Percentiles rank a stretch among this genome's conserved stretches.
These are phyloP conservation scores for Trissolcus brochymenae DNA, from an alignment of 2,888 invertebrate genomes.

Conservation along the genomic window DNA sequence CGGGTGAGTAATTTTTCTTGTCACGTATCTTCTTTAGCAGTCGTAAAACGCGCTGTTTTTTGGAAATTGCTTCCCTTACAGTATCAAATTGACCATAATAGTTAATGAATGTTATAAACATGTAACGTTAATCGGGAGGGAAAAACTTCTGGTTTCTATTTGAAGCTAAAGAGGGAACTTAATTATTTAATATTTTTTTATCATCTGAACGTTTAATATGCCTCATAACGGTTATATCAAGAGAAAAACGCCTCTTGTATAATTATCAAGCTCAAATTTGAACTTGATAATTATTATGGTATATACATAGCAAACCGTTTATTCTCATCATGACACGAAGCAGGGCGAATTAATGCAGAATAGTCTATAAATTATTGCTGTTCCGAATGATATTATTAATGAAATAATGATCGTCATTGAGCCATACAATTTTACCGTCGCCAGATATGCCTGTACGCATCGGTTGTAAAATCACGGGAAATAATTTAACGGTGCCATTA, in stretches of 20 bases:
- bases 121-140: constrained; percentile 5
- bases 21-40: constrained; percentile 29
- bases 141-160: constrained; percentile 14
- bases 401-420: constrained; percentile 21
- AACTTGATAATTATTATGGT: too few species aligned
- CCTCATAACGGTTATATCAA: constrained; percentile 5
- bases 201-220: constrained; percentile 12
- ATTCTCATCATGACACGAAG: constrained; percentile 18
- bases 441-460: constrained; percentile 11
- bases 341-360: constrained; percentile 23
- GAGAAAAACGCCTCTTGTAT: constrained; percentile 11
- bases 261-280: constrained; percentile 19
- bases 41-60: constrained; percentile 34
- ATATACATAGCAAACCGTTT: too few species aligned
- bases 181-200: constrained; percentile 17
- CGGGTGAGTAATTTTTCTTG: constrained; percentile 42
- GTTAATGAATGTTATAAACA: constrained; percentile 31
- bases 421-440: constrained; percentile 32
- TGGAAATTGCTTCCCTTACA: constrained; percentile 24
- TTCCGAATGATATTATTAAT: constrained; percentile 16
- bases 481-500: constrained; percentile 28
- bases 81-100: constrained; percentile 29
- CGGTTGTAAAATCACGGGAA: constrained; percentile 24
- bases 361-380: constrained; percentile 32
- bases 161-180: constrained; percentile 21